Percentiles rank a stretch among this genome's conserved stretches.
Conservation (phyloP, 2,113 vertebrate genomes). For the Thomomys bottae region DNA sequence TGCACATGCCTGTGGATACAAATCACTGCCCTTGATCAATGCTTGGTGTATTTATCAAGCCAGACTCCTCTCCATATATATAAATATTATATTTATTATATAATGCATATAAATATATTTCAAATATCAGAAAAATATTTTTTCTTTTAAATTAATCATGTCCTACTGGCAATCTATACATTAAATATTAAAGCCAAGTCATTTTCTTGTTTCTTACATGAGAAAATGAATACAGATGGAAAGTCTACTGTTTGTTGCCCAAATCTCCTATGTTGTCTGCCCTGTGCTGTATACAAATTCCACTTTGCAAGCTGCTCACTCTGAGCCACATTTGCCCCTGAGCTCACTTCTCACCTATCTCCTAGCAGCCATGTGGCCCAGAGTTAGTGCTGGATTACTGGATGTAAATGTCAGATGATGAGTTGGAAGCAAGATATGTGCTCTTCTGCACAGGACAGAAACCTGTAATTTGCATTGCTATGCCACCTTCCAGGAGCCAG, state of each 20-base stretch:
- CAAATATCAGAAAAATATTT: background rate
- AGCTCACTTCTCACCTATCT: background rate
- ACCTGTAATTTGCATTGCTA: background rate
- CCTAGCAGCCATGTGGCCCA: background rate
- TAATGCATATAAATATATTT: no score
- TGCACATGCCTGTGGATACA: background rate
- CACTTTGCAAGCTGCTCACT: background rate
- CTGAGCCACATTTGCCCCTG: background rate
- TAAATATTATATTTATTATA: no score
- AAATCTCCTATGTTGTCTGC: background rate
- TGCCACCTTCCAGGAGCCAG: background rate
- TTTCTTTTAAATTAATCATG: slow-evolving; percentile 29
- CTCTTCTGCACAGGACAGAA: background rate
- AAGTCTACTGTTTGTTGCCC: background rate
- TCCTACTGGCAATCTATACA: background rate
- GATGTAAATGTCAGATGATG: background rate
- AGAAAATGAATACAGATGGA: slow-evolving; percentile 18
- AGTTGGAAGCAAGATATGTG: background rate
- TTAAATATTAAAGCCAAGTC: slow-evolving; percentile 32
- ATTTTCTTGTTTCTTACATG: background rate
- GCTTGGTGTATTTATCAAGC: background rate
- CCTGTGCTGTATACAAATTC: background rate
- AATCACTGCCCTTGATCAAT: background rate
- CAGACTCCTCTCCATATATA: background rate
- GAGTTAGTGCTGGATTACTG: background rate